Evolutionary conservation across 64 coral and sea anemone species (phyloP), one percentile per base, ranked within the genome.

Genomic region (Porites lutea): DNA sequence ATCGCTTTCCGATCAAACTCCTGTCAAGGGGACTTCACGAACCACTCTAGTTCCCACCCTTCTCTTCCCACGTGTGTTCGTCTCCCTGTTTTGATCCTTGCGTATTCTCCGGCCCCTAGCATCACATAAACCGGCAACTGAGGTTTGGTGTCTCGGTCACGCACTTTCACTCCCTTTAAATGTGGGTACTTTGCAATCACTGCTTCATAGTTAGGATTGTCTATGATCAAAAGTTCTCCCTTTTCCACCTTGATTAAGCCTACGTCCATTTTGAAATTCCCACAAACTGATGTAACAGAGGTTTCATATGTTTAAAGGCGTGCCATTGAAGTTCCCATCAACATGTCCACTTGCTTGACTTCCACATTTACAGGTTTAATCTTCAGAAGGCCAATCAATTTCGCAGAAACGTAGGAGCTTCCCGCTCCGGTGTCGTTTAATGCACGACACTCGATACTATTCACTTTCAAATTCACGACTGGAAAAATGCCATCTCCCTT

Each of bases 401-500:
- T 86, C 2, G 83, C 83, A 86, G 83, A 86, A 46, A 47, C 83
- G 18, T 70, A 86, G 71, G 47, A 71, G 64, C 62, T 45, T 9
- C 72, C 10, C 27, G 65, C 63, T 53, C 62, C 64, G 9, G 82
- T 86, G 48, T 86, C 82, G 19, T 70, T 66, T 8, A 86, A 55
- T 22, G 64, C 82, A 22, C 47, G 82, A 13, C 63, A 70, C 65
- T 86, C 23, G 43, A 86, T 71, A 19, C 83, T 5, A 71, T 86
- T 71, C 50, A 86, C 83, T 70, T 86, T 71, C 21, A 86, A 18
- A 51, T 70, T 53, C 10, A 86, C 44, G 4, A 86, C 83, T 2
- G 83, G 75, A 53, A 78, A 78, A 78, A 78, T 78, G 47, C 75
- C 49, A 78, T 78, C 75, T 78, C 75, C 75, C 48, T 44, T 78